Conservation (phyloP, 2,888 invertebrate species). For the Dioctria rufipes region DNA sequence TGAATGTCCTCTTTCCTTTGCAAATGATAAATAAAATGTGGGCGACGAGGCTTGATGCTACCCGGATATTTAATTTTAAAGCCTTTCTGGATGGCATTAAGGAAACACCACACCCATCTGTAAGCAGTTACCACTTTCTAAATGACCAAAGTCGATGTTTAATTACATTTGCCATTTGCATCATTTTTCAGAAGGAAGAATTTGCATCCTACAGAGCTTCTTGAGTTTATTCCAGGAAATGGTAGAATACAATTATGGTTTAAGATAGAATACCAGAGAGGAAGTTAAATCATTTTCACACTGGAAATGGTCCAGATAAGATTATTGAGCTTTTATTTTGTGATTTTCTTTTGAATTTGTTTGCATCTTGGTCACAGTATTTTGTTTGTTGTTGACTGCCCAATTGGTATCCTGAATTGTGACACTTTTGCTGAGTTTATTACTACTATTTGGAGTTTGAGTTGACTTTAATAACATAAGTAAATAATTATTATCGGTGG, state of each 20-base stretch:
- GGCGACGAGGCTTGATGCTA: background rate
- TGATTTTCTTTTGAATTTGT: no score
- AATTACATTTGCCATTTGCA: slow-evolving; percentile 28
- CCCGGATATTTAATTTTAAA: slow-evolving; percentile 26
- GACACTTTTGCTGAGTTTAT: no score
- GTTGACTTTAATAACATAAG: no score
- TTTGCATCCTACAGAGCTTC: slow-evolving; percentile 2
- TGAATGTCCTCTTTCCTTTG: background rate
- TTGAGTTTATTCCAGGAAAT: background rate
- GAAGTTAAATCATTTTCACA: background rate
- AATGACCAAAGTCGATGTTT: slow-evolving; percentile 49
- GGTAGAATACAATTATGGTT: background rate
- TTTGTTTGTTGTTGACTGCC: no score
- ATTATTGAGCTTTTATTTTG: background rate
- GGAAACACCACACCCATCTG: slow-evolving; percentile 39
- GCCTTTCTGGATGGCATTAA: slow-evolving; percentile 9
- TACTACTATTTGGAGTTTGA: no score
- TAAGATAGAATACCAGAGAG: background rate
- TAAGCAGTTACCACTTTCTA: slow-evolving; percentile 48
- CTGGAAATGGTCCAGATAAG: slow-evolving; percentile 1
- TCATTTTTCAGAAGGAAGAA: slow-evolving; percentile 4
- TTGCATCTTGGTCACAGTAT: background rate
- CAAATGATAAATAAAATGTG: slow-evolving; percentile 23
- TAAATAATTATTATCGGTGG: no score
- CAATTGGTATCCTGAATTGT: no score